Evolutionary conservation across 2,113 vertebrate genomes (phyloP).

Genomic region (Lepus timidus): DNA sequence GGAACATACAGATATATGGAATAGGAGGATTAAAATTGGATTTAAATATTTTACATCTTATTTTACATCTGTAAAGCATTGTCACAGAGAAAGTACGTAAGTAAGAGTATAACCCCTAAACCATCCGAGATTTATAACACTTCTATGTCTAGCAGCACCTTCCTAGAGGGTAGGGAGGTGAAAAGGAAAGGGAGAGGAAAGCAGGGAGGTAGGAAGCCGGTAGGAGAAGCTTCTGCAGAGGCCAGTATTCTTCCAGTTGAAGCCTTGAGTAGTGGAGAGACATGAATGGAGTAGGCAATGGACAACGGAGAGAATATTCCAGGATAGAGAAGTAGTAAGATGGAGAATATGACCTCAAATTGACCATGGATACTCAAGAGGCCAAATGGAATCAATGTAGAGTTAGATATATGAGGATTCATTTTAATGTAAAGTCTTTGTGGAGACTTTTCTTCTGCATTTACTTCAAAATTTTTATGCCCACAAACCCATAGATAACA

Average conservation of each 20-base stretch:
- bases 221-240: neutral
- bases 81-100: neutral
- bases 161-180: neutral
- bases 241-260: neutral
- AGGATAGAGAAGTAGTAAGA: neutral
- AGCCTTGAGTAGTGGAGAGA: neutral
- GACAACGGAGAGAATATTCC: neutral
- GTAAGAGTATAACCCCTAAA: neutral
- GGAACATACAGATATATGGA: neutral
- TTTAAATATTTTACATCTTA: neutral
- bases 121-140: neutral
- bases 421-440: neutral
- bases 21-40: neutral
- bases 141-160: neutral
- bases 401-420: neutral
- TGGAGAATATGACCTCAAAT: neutral
- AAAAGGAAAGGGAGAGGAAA: neutral
- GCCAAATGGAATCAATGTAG: too few species aligned
- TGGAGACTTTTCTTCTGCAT: neutral
- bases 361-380: too few species aligned
- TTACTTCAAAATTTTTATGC: neutral
- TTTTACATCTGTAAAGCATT: neutral
- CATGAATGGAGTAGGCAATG: neutral
- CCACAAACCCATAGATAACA: neutral
- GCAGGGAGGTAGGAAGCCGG: rapidly evolving